phyloP scores from a whole-genome alignment of 2,888 invertebrate species.

The Eristalinus aeneus region DNA sequence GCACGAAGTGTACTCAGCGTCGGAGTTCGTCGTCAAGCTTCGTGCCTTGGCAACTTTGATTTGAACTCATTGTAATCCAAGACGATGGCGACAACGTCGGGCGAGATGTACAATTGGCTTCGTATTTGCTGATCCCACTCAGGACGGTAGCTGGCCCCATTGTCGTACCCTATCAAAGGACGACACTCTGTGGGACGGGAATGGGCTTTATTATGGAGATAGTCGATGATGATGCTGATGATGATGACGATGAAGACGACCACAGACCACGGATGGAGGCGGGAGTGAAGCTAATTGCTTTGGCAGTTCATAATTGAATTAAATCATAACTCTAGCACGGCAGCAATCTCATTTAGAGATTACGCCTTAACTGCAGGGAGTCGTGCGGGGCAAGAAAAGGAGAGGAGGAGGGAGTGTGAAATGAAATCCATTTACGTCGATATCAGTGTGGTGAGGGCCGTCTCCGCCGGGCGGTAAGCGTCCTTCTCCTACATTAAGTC shows the following conservation, averaged over 20 bases:
- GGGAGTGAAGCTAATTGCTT: slow-evolving; percentile 59
- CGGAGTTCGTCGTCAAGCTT: not conserved
- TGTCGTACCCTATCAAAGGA: not conserved
- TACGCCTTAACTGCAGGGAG: not conserved
- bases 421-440: not conserved
- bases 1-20: slow-evolving; percentile 3
- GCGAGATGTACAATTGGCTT: slow-evolving; percentile 44
- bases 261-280: slow-evolving; percentile 2
- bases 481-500: slow-evolving; percentile 21
- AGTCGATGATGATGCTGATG: slow-evolving; percentile 11
- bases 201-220: slow-evolving; percentile 5
- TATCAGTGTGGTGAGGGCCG: not conserved
- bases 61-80: slow-evolving; percentile 48
- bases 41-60: slow-evolving; percentile 33
- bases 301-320: slow-evolving; percentile 56
- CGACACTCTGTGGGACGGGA: not conserved
- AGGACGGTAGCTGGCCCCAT: not conserved
- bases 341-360: slow-evolving; percentile 57
- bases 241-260: slow-evolving; percentile 25
- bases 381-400: not conserved
- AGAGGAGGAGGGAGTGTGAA: not conserved
- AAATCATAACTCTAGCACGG: slow-evolving; percentile 57
- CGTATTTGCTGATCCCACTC: slow-evolving; percentile 37
- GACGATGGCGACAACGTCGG: slow-evolving; percentile 3
- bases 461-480: not conserved